These are phyloP conservation scores for Aurelia sp. DNA, from an alignment of 30 jellyfish, hydroid and myxozoan genomes.

Conservation along the genomic window DNA sequence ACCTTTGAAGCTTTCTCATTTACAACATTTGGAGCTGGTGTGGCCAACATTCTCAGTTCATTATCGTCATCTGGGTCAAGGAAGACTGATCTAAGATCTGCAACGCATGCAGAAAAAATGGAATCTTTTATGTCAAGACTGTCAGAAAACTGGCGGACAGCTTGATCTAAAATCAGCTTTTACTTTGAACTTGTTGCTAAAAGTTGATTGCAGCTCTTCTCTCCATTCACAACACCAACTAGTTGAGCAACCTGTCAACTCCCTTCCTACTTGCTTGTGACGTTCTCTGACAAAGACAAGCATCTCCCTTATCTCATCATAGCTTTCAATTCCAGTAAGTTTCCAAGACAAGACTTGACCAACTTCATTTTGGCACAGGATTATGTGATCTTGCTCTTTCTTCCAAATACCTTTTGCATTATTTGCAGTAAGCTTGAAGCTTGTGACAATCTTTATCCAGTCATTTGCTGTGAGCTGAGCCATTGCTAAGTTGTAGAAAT, in stretches of 20 bases:
- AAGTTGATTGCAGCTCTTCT: constrained; percentile 47
- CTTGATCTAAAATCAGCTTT: constrained; percentile 63
- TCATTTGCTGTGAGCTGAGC: constrained; percentile 87
- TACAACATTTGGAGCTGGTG: constrained; percentile 74
- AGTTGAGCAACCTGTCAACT: constrained; percentile 82
- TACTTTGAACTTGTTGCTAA: constrained; percentile 82
- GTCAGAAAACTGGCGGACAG: constrained; percentile 45
- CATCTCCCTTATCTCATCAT: constrained; percentile 70
- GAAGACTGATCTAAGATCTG: constrained; percentile 75
- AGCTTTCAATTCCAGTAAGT: constrained; percentile 51
- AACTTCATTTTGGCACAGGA: constrained; percentile 79
- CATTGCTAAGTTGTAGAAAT: constrained; percentile 82
- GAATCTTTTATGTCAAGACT: constrained; percentile 68
- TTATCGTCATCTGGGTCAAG: constrained; percentile 81
- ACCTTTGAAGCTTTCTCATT: constrained; percentile 62
- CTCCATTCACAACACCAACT: constrained; percentile 93
- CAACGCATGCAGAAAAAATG: constrained; percentile 61
- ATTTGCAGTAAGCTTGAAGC: constrained; percentile 73
- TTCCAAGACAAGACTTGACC: constrained; percentile 94
- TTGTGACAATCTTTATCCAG: constrained; percentile 68
- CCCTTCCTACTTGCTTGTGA: constrained; percentile 70
- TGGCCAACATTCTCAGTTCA: constrained; percentile 67
- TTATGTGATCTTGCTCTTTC: constrained; percentile 62
- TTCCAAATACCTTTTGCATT: constrained; percentile 87
- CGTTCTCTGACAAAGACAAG: constrained; percentile 73